Evolutionary conservation across 2,888 invertebrate genomes (phyloP), one percentile per base, ranked within the genome.

Genomic region (Ecliptopera silaceata): DNA sequence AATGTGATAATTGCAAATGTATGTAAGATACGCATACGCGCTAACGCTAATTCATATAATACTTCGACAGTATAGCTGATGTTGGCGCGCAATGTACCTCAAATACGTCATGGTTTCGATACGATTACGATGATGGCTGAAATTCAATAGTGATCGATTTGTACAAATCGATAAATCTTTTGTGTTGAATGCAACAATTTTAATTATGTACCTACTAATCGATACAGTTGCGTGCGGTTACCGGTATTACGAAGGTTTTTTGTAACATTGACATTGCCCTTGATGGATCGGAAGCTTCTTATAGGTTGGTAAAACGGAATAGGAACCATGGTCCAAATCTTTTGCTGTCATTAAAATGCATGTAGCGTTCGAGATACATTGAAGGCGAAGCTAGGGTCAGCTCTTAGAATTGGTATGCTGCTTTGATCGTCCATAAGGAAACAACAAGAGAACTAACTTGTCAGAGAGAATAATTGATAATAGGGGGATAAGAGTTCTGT

Each of bases 291-390:
- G 44, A 59, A 59, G 45, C 45, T 31, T n/a, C 38, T 18, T 20
- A 36, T 2, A 10, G 15, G 15, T 15, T 26, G 8, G 15, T 15
- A 34, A 39, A 48, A 17, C 52, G 17, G 31, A 58, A 45, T 44
- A 43, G 48, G 44, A 58, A 41, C 43, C 53, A 49, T 41, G 58
- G 45, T 54, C 49, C 29, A 54, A 31, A 58, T 58, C 53, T 54
- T 13, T 43, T 38, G 12, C n/a, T 10, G 31, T 38, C n/a, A 53
- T 58, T 54, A 49, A 49, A 20, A 58, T 58, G 53, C 58, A 54
- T 4, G 49, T 26, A 10, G 48, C 36, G 57, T 53, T 18, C 26
- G 11, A 18, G 1, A 42, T 46, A 18, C 31, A n/a, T 22, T 58
- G 58, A 49, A 58, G 53, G 57, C 34, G 22, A 59, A 26, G 20